phyloP scores from a whole-genome alignment of 2,888 invertebrate species.

The Helicoverpa assulta region DNA sequence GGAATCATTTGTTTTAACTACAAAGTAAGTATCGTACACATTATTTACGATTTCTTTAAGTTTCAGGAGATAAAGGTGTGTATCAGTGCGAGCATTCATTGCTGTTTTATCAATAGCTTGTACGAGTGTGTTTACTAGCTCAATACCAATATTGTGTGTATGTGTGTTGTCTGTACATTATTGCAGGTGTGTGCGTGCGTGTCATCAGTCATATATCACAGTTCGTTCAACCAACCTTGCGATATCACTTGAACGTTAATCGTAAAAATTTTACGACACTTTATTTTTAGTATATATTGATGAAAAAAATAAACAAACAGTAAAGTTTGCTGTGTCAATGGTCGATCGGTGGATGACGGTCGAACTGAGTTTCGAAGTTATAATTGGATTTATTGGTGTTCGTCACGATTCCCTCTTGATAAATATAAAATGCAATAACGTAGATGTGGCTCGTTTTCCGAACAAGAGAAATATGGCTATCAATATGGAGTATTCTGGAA shows the following conservation, averaged over 20 bases:
- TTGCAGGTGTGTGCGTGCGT: constrained; percentile 5
- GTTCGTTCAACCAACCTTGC: constrained; percentile 76
- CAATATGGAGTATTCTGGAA: not conserved
- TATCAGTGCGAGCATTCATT: constrained; percentile 3
- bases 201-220: constrained; percentile 38
- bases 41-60: constrained; percentile 14
- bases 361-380: constrained; percentile 41
- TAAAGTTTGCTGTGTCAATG: constrained; percentile 52
- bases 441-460: not conserved
- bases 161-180: not conserved
- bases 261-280: constrained; percentile 62
- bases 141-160: not conserved
- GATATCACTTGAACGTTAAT: constrained; percentile 63
- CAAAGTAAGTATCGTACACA: not conserved
- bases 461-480: not conserved
- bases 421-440: not conserved
- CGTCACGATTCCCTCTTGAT: constrained; percentile 9
- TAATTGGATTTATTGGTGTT: constrained; percentile 49
- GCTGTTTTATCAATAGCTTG: constrained; percentile 9
- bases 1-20: not conserved
- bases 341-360: constrained; percentile 48
- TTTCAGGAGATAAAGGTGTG: constrained; percentile 41
- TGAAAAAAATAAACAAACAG: constrained; percentile 57
- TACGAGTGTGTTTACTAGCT: constrained; percentile 10
- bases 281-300: constrained; percentile 63